A percentile compares a stretch with the other conserved stretches of the same genome.
Conservation (phyloP, 2,888 invertebrate genomes). For the Cosmorhoe ocellata region DNA sequence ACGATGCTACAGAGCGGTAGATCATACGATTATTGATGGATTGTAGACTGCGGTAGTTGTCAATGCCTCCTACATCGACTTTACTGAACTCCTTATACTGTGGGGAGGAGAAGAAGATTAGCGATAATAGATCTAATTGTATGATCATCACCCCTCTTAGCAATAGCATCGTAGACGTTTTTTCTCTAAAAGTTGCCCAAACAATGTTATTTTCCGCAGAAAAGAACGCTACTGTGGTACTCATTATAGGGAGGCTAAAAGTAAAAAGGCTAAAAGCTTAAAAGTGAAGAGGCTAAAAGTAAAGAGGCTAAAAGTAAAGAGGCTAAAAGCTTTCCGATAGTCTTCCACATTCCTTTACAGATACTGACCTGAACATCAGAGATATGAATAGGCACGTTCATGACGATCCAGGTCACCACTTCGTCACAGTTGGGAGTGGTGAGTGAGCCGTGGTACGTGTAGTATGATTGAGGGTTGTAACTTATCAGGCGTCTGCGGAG, state of each 20-base stretch:
- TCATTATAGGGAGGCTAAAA: too few relatives aligned
- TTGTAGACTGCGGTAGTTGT: constrained; percentile 75
- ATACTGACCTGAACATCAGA: constrained; percentile 68
- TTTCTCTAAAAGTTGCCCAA: too few relatives aligned
- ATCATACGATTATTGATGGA: constrained; percentile 59
- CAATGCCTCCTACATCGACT: constrained; percentile 60
- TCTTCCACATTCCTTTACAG: not conserved
- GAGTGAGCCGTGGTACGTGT: constrained; percentile 88
- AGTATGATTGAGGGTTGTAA: constrained; percentile 81
- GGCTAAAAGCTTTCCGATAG: too few relatives aligned
- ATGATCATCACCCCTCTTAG: too few relatives aligned
- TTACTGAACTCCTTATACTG: constrained; percentile 65
- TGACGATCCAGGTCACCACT: constrained; percentile 88
- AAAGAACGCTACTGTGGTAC: too few relatives aligned
- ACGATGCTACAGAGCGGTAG: constrained; percentile 62
- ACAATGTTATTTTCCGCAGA: too few relatives aligned
- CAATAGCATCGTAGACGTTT: too few relatives aligned
- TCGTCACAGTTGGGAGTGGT: constrained; percentile 90
- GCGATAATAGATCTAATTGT: not conserved
- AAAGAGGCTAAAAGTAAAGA: too few relatives aligned
- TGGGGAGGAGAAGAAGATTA: constrained; percentile 5
- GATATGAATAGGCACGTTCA: constrained; percentile 63
- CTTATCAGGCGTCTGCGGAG: constrained; percentile 80
- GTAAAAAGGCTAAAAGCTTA: too few relatives aligned
- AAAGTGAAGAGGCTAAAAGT: too few relatives aligned